These are phyloP conservation scores for Gallirallus australis DNA, from an alignment of 2,797 vertebrate genomes.

Conservation along the genomic window DNA sequence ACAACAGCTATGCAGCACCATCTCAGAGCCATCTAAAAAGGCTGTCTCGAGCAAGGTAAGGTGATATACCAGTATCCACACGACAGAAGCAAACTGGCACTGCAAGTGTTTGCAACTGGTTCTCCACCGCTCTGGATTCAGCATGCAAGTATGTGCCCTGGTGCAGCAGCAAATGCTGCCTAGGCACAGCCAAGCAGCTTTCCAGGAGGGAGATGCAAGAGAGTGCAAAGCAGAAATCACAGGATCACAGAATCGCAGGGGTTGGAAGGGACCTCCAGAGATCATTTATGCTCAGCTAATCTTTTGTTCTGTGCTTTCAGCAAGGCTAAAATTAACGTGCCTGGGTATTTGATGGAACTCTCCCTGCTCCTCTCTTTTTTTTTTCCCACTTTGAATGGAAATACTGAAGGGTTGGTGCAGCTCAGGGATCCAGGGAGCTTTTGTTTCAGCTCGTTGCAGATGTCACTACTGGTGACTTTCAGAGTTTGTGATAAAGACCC, in stretches of 20 bases:
- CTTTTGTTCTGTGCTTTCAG: not conserved
- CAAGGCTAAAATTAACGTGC: not conserved
- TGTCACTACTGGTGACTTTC: not conserved
- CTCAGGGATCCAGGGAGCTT: not conserved
- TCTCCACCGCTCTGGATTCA: not conserved
- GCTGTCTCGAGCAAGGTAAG: not conserved
- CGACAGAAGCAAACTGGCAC: not conserved
- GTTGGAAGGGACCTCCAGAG: no score
- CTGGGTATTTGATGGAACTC: not conserved
- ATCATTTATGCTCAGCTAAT: not conserved
- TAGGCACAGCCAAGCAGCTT: not conserved
- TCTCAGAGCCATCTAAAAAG: not conserved
- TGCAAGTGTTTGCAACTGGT: not conserved
- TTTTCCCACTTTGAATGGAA: not conserved
- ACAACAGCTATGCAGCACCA: not conserved
- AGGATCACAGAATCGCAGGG: no score
- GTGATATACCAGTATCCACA: not conserved
- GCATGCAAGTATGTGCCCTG: not conserved
- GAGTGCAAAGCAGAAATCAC: not conserved
- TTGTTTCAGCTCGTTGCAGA: not conserved
- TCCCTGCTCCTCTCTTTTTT: not conserved
- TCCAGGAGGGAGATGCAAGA: not conserved
- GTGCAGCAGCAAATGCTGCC: not conserved
- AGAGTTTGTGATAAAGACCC: not conserved
- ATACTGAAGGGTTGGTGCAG: not conserved